Evolutionary conservation across 2,888 invertebrate genomes (phyloP), one percentile per base, ranked within the genome.

Genomic region (Drosophila phalerata): DNA sequence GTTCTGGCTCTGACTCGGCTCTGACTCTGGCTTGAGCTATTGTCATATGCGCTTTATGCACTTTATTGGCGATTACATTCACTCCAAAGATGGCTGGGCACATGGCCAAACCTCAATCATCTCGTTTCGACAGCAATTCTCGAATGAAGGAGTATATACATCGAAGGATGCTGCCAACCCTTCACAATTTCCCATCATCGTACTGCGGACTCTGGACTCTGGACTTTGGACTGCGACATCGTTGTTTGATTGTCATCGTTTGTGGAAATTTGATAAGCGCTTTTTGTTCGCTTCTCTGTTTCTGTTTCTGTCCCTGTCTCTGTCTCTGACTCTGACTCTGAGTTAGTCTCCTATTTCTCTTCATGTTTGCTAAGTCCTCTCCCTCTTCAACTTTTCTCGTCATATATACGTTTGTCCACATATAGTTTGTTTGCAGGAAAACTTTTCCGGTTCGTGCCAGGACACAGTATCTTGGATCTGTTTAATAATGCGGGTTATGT

Each of bases 401-500:
- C 47, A 45, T 49, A 40, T 43, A 56, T 56, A 45, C 32, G 55
- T 56, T 56, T 34, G 55, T 22, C 45, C 55, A 56, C 45, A 34
- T 43, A 17, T 52, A 43, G 43, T 70, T 79, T 84, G 88, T 85
- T 84, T 88, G 83, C 72, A 75, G 84, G 75, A 73, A 83, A 84
- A 84, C 86, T 84, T 84, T 88, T 73, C 73, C 79, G 71, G 78
- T 80, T 80, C 84, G 84, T 83, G 84, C 77, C 74, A 88, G 86
- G 74, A 77, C 70, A 75, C 70, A 53, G 63, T 79, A 74, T 72
- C 69, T 75, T 69, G 77, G 74, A 79, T 82, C 79, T 89, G 89
- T 89, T 85, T 89, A 85, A 85, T 85, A 85, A 85, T 87, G 88
- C 89, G 85, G 87, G 89, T 79, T 88, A 89, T 84, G 84, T 84